phyloP scores from a whole-genome alignment of 2,797 vertebrate species.

The Denticeps clupeoides region DNA sequence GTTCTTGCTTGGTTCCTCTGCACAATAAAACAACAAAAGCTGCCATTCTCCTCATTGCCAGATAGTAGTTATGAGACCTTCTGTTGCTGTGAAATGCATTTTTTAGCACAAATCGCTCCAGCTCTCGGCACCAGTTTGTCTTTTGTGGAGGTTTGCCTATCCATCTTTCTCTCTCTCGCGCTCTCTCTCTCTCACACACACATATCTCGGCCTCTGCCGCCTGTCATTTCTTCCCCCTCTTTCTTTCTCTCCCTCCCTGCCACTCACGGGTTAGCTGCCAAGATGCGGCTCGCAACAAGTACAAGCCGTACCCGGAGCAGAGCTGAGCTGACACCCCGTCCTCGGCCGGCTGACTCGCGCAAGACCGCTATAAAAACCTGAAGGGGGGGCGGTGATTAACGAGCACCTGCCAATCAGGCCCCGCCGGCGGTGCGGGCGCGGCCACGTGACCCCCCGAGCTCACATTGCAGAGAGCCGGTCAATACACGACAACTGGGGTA shows the following conservation, averaged over 20 bases:
- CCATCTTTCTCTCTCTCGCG: not conserved
- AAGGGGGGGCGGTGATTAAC: constrained; percentile 36
- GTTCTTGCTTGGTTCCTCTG: too few species aligned
- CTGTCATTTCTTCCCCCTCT: not conserved
- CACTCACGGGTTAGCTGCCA: constrained; percentile 26
- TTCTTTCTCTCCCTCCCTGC: constrained; percentile 2
- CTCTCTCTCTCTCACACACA: constrained; percentile 3
- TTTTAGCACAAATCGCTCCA: constrained; percentile 27
- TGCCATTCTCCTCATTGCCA: constrained; percentile 33
- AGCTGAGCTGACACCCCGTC: constrained; percentile 11
- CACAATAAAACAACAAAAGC: too few species aligned
- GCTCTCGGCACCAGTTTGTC: constrained; percentile 2
- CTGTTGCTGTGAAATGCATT: constrained; percentile 49
- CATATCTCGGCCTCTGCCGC: constrained; percentile 2
- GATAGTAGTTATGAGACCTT: constrained; percentile 50
- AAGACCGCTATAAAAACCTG: constrained; percentile 50
- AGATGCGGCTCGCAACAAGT: constrained; percentile 32
- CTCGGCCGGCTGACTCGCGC: constrained; percentile 41
- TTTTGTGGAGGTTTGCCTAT: not conserved
- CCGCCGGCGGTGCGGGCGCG: constrained; percentile 7
- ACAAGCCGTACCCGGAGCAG: constrained; percentile 27
- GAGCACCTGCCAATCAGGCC: constrained; percentile 41
- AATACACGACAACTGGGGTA: too few species aligned
- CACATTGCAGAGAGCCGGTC: constrained; percentile 25
- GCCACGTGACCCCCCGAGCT: constrained; percentile 10